Percentiles rank a stretch among this genome's conserved stretches.
Evolutionary conservation across 1,140 invertebrate genomes (phyloP).

Genomic region (Brachystomella parvula): DNA sequence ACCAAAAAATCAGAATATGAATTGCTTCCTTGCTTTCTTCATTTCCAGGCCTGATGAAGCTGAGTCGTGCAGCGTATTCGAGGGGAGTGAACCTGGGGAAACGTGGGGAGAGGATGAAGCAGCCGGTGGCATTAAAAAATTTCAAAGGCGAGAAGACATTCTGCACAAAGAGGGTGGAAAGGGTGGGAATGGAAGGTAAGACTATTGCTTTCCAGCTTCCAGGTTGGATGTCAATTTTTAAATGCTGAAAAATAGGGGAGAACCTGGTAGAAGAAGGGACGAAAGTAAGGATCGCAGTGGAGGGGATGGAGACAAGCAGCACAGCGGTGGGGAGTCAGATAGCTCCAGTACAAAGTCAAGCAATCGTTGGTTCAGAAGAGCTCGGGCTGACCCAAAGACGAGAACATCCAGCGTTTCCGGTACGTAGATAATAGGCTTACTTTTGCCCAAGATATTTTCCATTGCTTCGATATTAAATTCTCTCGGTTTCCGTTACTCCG

Average conservation of each 20-base stretch:
- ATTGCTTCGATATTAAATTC: neutral
- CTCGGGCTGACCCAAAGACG: conserved; percentile 18
- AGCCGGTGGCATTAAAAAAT: neutral
- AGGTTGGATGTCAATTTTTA: neutral
- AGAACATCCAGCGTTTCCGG: conserved; percentile 38
- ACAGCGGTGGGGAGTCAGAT: conserved; percentile 33
- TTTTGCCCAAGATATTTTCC: neutral
- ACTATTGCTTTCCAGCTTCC: neutral
- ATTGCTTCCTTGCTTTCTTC: neutral
- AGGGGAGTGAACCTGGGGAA: conserved; percentile 41
- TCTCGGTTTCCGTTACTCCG: neutral
- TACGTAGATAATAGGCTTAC: conserved; percentile 9
- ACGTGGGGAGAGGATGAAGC: conserved; percentile 22
- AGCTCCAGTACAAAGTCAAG: conserved; percentile 33
- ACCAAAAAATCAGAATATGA: conserved; percentile 9
- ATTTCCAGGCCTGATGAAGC: conserved; percentile 34
- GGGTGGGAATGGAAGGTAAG: conserved; percentile 44
- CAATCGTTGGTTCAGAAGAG: conserved; percentile 35
- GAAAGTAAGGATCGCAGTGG: conserved; percentile 19
- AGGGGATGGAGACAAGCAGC: conserved; percentile 29
- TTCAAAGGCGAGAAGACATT: conserved; percentile 52
- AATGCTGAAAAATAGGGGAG: too few species aligned
- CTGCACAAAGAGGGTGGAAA: conserved; percentile 61
- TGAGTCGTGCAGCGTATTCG: conserved; percentile 43
- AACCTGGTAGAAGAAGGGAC: conserved; percentile 10